A percentile compares a stretch with the other conserved stretches of the same genome.
Conservation (phyloP, 2,113 vertebrate genomes). For the Patagioenas fasciata region DNA sequence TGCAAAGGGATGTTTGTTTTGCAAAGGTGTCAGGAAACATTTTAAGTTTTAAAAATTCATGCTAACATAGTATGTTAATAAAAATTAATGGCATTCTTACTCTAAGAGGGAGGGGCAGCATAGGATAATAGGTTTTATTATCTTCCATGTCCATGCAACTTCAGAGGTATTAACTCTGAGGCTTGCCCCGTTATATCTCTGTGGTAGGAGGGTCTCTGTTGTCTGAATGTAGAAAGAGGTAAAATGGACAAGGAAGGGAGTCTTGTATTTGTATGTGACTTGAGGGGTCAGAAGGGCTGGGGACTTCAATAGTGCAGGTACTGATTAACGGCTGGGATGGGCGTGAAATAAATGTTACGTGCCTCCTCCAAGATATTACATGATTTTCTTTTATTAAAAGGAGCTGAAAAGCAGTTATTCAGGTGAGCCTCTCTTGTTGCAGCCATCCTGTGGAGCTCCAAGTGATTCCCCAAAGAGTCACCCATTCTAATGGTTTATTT, state of each 20-base stretch:
- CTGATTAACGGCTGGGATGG: not conserved
- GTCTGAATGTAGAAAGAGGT: not conserved
- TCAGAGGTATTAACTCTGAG: not conserved
- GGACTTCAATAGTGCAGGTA: not conserved
- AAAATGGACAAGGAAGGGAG: not conserved
- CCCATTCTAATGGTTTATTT: not conserved
- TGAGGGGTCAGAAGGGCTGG: not conserved
- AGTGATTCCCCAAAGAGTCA: not conserved
- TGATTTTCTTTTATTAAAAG: not conserved
- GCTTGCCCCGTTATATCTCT: not conserved
- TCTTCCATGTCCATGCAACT: not conserved
- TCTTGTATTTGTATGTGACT: not conserved
- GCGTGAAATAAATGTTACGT: not conserved
- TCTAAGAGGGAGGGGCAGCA: not conserved
- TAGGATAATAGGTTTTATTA: not conserved
- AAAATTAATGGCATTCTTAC: not conserved
- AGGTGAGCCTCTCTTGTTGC: not conserved
- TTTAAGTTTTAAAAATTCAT: constrained; percentile 1
- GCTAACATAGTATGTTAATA: not conserved
- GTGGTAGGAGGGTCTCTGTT: not conserved
- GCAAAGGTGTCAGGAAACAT: not conserved
- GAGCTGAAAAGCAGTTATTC: not conserved
- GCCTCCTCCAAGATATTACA: not conserved
- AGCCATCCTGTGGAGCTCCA: not conserved
- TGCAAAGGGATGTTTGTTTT: constrained; percentile 34